phyloP scores from a whole-genome alignment of 92 coral and sea anemone genomes.

The Epizoanthus fatuus region DNA sequence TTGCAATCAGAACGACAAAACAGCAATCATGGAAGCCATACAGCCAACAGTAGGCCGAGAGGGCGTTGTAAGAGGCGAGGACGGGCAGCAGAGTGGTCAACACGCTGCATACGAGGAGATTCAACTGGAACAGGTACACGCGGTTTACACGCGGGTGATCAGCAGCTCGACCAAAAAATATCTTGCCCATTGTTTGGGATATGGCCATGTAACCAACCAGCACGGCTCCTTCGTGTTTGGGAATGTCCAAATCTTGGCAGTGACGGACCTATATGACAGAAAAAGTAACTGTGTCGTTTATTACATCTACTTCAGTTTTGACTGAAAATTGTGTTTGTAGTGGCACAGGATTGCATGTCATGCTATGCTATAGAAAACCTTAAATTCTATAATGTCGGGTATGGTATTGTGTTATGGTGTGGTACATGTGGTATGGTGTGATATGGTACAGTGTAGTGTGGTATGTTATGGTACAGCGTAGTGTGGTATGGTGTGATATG shows the following conservation, averaged over 20 bases:
- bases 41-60: constrained; percentile 69
- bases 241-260: constrained; percentile 81
- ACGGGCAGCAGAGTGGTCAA: constrained; percentile 76
- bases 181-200: constrained; percentile 79
- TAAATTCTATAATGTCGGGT: too few species aligned
- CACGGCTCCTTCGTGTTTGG: constrained; percentile 65
- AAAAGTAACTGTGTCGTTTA: not conserved
- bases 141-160: constrained; percentile 83
- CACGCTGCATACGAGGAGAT: constrained; percentile 71
- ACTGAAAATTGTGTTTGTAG: too few species aligned
- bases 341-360: too few species aligned
- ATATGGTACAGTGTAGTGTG: too few species aligned
- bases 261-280: constrained; percentile 69
- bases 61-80: constrained; percentile 54
- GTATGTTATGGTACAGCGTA: too few species aligned
- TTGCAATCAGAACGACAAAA: constrained; percentile 74
- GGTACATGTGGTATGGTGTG: too few species aligned
- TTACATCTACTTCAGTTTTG: not conserved
- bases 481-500: too few species aligned
- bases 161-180: constrained; percentile 75
- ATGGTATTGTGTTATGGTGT: too few species aligned
- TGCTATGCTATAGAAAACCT: too few species aligned
- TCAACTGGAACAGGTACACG: constrained; percentile 67
- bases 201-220: constrained; percentile 81
- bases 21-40: constrained; percentile 83